These are phyloP conservation scores for Dinomys branickii DNA, from an alignment of 2,113 vertebrate genomes.

Conservation along the genomic window DNA sequence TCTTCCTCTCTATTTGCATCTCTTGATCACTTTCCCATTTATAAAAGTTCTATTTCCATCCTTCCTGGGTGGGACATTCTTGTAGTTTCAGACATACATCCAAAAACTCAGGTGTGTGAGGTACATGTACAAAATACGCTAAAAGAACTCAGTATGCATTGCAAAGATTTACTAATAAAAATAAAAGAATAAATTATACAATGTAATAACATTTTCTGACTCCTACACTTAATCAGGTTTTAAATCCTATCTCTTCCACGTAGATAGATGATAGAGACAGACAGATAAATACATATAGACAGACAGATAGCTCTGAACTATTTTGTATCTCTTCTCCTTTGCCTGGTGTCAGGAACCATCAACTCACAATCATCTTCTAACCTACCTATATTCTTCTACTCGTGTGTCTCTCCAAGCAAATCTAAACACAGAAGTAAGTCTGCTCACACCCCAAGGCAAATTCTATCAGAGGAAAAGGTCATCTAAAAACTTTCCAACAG, in stretches of 20 bases:
- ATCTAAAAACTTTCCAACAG: not conserved
- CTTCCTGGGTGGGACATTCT: not conserved
- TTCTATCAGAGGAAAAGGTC: not conserved
- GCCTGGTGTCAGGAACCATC: not conserved
- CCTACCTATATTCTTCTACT: not conserved
- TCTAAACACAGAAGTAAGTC: not conserved
- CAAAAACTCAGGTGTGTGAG: not conserved
- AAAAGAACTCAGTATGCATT: not conserved
- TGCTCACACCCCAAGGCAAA: not conserved
- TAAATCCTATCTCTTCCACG: not conserved
- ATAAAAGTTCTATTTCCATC: not conserved
- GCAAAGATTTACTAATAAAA: not conserved
- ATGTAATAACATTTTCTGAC: slow-evolving; percentile 6
- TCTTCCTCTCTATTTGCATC: not conserved
- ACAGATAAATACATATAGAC: not conserved
- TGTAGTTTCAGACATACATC: not conserved
- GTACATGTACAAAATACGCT: not conserved
- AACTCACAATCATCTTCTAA: not conserved
- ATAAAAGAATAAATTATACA: not conserved
- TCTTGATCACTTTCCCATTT: not conserved
- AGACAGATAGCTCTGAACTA: not conserved
- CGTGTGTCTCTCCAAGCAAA: not conserved
- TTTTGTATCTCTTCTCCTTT: not conserved
- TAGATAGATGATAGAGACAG: not conserved
- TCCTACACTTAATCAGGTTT: not conserved